These are phyloP conservation scores for Trachemys scripta DNA, from an alignment of 2,113 vertebrate genomes.

Conservation along the genomic window DNA sequence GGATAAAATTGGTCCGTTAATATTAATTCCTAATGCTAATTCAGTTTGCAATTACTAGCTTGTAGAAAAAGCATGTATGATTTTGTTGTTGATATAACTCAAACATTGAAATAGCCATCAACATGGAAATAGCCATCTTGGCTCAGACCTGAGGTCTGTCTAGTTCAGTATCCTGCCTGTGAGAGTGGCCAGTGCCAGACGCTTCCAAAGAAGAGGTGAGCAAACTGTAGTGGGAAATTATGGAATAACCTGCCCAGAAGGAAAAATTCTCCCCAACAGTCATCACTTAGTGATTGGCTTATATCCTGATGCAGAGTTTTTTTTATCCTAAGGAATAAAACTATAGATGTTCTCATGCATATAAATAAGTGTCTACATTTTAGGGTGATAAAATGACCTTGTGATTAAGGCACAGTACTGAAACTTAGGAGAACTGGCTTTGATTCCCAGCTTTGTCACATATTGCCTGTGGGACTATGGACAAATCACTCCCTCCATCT, in stretches of 20 bases:
- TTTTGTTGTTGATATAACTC: too few species aligned
- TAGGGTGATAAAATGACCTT: not conserved
- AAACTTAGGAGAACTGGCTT: not conserved
- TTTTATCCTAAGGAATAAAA: not conserved
- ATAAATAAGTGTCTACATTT: not conserved
- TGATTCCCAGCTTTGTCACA: not conserved
- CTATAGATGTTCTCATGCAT: not conserved
- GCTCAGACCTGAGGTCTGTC: not conserved
- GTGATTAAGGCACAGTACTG: not conserved
- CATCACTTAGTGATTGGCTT: not conserved
- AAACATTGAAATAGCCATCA: not conserved
- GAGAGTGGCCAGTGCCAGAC: not conserved
- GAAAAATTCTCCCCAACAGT: not conserved
- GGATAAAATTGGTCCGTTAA: not conserved
- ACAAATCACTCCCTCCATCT: not conserved
- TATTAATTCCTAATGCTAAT: not conserved
- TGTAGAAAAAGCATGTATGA: too few species aligned
- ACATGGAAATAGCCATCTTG: not conserved
- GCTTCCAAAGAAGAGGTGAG: not conserved
- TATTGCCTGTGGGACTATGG: not conserved
- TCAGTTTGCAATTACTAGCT: not conserved
- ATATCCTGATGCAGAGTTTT: not conserved
- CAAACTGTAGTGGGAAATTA: not conserved
- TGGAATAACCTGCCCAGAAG: not conserved
- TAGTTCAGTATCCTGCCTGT: not conserved